Evolutionary conservation across 1,140 invertebrate genomes (phyloP).

Genomic region (Galleria mellonella): DNA sequence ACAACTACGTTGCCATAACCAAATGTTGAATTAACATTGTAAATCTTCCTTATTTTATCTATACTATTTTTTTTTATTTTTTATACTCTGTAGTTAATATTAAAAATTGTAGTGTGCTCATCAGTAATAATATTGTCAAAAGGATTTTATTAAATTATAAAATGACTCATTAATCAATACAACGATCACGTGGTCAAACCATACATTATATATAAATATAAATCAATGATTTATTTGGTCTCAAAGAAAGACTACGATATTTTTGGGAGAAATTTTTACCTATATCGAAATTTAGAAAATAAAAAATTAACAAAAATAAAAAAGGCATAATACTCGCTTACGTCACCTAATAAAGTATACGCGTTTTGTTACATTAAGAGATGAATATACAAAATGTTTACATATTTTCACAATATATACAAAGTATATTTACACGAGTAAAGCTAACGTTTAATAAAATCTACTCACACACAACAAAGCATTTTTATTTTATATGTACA

Average conservation of each 20-base stretch:
- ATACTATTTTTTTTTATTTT: no score
- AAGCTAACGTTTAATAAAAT: constrained; percentile 16
- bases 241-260: constrained; percentile 32
- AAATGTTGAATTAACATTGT: no score
- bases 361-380: constrained; percentile 20
- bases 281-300: constrained; percentile 20
- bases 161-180: no score
- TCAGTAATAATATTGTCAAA: no score
- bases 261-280: constrained; percentile 33
- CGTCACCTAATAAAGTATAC: constrained; percentile 18
- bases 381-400: constrained; percentile 30
- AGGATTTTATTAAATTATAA: no score
- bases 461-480: constrained; percentile 41
- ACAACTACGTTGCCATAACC: no score
- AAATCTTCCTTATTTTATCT: no score
- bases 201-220: constrained; percentile 5
- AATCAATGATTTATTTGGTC: constrained; percentile 30
- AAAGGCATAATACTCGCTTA: constrained; percentile 30
- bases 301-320: constrained; percentile 41
- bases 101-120: no score
- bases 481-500: constrained; percentile 26
- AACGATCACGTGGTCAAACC: not conserved
- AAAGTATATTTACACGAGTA: constrained; percentile 32
- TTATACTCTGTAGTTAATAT: no score
- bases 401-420: constrained; percentile 49